Base-by-base conservation (phyloP, 2,888 invertebrate genomes). In the Andrena fulva region DNA sequence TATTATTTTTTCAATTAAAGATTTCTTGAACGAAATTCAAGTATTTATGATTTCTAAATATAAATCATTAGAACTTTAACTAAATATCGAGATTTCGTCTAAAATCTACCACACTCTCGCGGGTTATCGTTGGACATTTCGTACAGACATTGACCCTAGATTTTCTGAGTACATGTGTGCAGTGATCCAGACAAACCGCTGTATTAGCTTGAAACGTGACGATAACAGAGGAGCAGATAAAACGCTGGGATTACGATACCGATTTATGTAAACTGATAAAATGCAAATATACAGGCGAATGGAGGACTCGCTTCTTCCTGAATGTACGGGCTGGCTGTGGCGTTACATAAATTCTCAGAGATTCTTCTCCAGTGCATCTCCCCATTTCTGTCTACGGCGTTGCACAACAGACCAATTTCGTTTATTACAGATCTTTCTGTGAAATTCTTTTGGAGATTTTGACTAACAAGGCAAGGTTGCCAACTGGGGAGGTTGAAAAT, bases 81-180 rank as follows among this genome's bases (percentile, higher is more conserved):
- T 20, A 24, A 24, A 27, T 35, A 33, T n/a, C 1, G 29, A 33
- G 35, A n/a, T 16, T 59, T 63, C 8, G 16, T 27, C 10, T 62
- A 69, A 71, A 86, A 77, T 64, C 42, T 31, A 66, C 56, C 68
- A 82, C 48, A 33, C 66, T 31, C 29, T 5, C n/a, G 24, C 24
- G 66, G 78, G 85, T 86, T 87, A 86, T 85, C 84, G 27, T 50
- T 8, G 62, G 16, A 77, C 60, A 71, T 82, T 84, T 54, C 16
- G 20, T 50, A 16, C 71, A 82, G 79, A 75, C 77, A 67, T 82
- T 87, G 82, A 84, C 87, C 86, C 80, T 69, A 79, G 82, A 84
- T 84, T 80, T 75, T 70, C 20, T 16, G n/a, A 42, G 64, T 70
- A 72, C 69, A 75, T 80, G 59, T 63, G 67, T 12, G 56, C 24